These are phyloP conservation scores for Microcebus lehilahytsara DNA, from an alignment of 2,113 vertebrate species.

Conservation along the genomic window DNA sequence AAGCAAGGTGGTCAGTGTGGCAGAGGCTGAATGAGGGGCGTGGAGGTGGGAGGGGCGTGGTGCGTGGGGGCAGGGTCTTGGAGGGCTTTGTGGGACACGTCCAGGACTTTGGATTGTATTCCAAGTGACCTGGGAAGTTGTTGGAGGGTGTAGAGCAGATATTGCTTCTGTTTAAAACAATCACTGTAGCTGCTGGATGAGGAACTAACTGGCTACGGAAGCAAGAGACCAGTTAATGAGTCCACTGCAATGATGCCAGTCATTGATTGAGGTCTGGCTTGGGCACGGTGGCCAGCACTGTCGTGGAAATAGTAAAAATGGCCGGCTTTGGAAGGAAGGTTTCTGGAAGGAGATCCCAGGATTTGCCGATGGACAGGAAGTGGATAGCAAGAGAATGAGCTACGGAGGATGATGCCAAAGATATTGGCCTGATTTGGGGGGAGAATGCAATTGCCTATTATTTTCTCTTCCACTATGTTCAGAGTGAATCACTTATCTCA, in stretches of 20 bases:
- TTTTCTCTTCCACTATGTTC: neutral
- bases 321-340: neutral
- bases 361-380: neutral
- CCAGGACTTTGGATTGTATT: neutral
- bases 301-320: neutral
- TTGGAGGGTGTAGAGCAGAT: neutral
- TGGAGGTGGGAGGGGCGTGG: neutral
- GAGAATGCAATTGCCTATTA: neutral
- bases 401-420: neutral
- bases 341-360: neutral
- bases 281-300: neutral
- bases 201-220: accelerated
- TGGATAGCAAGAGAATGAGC: neutral
- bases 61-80: neutral
- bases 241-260: neutral
- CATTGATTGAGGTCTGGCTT: accelerated
- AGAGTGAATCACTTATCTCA: neutral
- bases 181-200: neutral
- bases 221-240: neutral
- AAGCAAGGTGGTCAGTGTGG: neutral
- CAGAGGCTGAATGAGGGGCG: neutral
- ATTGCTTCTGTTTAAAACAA: neutral
- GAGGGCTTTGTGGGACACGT: neutral
- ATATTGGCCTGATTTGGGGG: neutral
- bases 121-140: neutral